phyloP scores from a whole-genome alignment of 1,140 invertebrate genomes.

The Anoplophora glabripennis region DNA sequence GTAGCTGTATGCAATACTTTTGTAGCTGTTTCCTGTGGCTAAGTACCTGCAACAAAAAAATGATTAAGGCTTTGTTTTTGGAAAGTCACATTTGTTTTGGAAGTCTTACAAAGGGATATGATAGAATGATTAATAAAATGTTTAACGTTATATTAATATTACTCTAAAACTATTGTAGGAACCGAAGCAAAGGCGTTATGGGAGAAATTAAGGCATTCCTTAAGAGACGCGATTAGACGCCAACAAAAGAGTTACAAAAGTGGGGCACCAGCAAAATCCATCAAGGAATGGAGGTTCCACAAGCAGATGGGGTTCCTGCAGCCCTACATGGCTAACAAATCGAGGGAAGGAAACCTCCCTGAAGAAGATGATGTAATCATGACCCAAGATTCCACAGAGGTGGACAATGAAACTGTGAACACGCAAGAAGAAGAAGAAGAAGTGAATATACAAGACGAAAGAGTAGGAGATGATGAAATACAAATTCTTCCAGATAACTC shows the following conservation, averaged over 20 bases:
- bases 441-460: background rate
- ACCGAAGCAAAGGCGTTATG: constrained; percentile 2
- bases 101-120: background rate
- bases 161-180: background rate
- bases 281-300: constrained; percentile 25
- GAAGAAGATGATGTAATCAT: constrained; percentile 9
- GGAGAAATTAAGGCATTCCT: constrained; percentile 4
- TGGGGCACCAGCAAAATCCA: constrained; percentile 17
- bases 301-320: constrained; percentile 25
- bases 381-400: constrained; percentile 1
- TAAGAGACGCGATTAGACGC: constrained; percentile 15
- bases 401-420: constrained; percentile 4
- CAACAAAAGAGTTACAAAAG: constrained; percentile 23
- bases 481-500: background rate
- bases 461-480: background rate
- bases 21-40: constrained; percentile 20
- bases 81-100: background rate
- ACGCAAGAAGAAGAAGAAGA: constrained; percentile 5
- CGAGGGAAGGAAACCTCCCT: constrained; percentile 8
- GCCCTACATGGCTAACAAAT: constrained; percentile 19
- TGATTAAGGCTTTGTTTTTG: background rate
- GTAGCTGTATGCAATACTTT: constrained; percentile 30
- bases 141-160: background rate
- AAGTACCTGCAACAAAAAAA: constrained; percentile 19
- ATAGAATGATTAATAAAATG: background rate